Percentiles rank a stretch among this genome's conserved stretches.
Evolutionary conservation across 2,113 vertebrate genomes (phyloP).

Genomic region (Salvator merianae): DNA sequence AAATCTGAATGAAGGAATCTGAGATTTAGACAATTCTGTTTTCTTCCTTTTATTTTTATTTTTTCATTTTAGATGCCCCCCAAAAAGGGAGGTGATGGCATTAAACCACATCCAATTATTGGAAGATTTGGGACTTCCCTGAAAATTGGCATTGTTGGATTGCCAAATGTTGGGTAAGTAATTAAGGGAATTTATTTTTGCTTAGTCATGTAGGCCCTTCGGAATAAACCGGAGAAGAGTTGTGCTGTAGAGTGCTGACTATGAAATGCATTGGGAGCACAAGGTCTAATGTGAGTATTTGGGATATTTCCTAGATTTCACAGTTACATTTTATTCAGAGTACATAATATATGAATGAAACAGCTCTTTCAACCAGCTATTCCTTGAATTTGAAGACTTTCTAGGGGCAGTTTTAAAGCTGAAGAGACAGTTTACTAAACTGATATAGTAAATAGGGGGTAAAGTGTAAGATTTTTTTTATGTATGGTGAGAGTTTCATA

Average conservation of each 20-base stretch:
- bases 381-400: neutral
- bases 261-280: neutral
- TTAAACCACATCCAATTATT: slow-evolving; percentile 88
- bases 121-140: slow-evolving; percentile 96
- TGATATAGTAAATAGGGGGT: neutral
- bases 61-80: slow-evolving; percentile 90
- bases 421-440: neutral
- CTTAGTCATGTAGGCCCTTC: neutral
- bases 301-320: neutral
- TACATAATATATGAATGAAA: neutral
- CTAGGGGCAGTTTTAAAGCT: neutral
- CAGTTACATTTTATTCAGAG: neutral
- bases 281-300: neutral
- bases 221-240: neutral
- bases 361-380: neutral
- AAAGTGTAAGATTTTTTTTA: too few relatives aligned
- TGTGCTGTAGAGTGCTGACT: neutral
- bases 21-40: slow-evolving; percentile 15
- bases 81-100: slow-evolving; percentile 90
- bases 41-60: neutral
- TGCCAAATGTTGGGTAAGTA: slow-evolving; percentile 96
- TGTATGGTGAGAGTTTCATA: slow-evolving; percentile 4
- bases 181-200: slow-evolving; percentile 14
- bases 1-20: neutral
- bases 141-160: slow-evolving; percentile 97